Evolutionary conservation across 2,888 invertebrate species (phyloP), one percentile per base, ranked within the genome.

Genomic region (Urechis unicinctus): DNA sequence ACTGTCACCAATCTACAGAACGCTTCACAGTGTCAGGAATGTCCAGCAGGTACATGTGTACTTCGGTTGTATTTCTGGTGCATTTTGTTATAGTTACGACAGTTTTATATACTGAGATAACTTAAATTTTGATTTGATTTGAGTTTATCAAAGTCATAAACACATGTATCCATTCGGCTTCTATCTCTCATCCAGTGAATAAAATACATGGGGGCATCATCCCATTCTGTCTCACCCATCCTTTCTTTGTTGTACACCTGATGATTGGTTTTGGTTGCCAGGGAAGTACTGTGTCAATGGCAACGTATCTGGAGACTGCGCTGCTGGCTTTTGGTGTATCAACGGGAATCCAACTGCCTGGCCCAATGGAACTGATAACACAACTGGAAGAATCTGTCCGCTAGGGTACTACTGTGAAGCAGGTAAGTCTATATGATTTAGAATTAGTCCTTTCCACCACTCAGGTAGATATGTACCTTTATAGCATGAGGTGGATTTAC

Each of bases 251-350:
- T n/a, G n/a, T n/a, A n/a, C n/a, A n/a, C n/a, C n/a, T n/a, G n/a
- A n/a, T n/a, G n/a, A n/a, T n/a, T n/a, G n/a, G n/a, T n/a, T n/a
- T 36, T 48, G 6, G 5, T 5, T 9, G 29, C 22, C 25, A 73
- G 75, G 75, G n/a, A 66, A 66, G 31, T 75, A 72, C 64, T 75
- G 75, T 60, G 59, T 63, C 3, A 71, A 70, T 55, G 75, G 75
- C 13, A 52, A 58, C 9, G 65, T 68, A 4, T 65, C 74, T 1
- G 73, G 68, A 2, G 64, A 67, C 48, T 75, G 75, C 62, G 62
- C 68, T 13, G 71, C 74, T 29, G 75, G 75, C 4, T 71, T 64
- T 58, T 64, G 67, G 52, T 75, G 75, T 50, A 60, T 59, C 24
- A 58, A 56, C 5, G 69, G 71, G 5, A 69, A 66, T 56, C 63